Evolutionary conservation across 1,140 invertebrate species (phyloP).

Genomic region (Riptortus pedestris): DNA sequence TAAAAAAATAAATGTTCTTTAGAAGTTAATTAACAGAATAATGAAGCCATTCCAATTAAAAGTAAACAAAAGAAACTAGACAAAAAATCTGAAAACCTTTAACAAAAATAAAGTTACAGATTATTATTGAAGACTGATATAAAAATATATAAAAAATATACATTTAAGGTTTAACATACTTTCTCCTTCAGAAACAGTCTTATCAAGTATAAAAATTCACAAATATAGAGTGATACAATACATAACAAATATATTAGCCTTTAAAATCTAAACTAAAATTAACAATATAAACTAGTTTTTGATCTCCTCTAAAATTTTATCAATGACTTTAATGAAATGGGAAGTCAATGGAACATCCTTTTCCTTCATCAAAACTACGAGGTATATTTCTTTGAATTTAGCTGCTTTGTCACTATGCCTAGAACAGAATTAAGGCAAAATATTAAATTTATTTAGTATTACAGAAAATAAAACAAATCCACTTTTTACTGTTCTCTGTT

Average conservation of each 20-base stretch:
- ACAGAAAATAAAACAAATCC: too few species aligned
- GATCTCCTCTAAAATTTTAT: neutral
- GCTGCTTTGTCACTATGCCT: neutral
- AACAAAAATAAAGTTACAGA: too few species aligned
- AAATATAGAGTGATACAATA: neutral
- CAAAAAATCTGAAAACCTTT: too few species aligned
- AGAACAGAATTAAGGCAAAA: neutral
- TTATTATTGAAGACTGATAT: too few species aligned
- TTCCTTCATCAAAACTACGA: neutral
- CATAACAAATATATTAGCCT: neutral
- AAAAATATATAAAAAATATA: conserved; percentile 17
- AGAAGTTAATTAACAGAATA: too few species aligned
- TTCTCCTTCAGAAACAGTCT: neutral
- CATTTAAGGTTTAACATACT: neutral
- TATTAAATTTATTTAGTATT: too few species aligned
- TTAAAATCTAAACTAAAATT: neutral
- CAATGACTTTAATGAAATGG: conserved; percentile 1
- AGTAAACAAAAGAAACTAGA: too few species aligned
- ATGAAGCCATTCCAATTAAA: too few species aligned
- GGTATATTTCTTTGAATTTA: conserved; percentile 1
- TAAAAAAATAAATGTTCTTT: too few species aligned
- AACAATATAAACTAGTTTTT: neutral
- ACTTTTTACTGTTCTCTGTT: too few species aligned
- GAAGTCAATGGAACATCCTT: neutral
- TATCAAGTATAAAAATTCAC: neutral